phyloP scores from a whole-genome alignment of 1,140 invertebrate species.

The Atopsyche davidsoni region DNA sequence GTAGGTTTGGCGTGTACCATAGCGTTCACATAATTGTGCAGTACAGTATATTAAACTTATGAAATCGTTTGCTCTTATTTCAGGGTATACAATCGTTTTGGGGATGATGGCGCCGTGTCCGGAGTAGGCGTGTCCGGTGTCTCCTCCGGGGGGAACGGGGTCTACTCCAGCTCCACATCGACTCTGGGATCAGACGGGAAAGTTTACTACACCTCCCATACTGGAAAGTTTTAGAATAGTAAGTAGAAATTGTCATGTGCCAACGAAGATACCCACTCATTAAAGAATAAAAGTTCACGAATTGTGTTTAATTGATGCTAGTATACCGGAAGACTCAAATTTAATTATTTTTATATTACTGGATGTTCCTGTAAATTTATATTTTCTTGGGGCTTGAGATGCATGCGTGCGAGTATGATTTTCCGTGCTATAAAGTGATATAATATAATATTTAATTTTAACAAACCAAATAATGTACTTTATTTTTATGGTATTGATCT shows the following conservation, averaged over 20 bases:
- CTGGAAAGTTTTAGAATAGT: conserved; percentile 29
- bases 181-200: conserved; percentile 22
- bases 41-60: background rate
- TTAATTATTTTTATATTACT: too few relatives aligned
- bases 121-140: conserved; percentile 20
- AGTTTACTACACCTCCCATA: conserved; percentile 25
- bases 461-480: conserved; percentile 28
- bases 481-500: conserved; percentile 7
- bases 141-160: conserved; percentile 24
- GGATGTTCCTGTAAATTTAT: too few relatives aligned
- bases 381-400: too few relatives aligned
- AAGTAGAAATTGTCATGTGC: too few relatives aligned
- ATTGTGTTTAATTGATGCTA: too few relatives aligned
- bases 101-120: conserved; percentile 18
- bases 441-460: conserved; percentile 21
- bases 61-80: conserved; percentile 8
- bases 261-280: too few relatives aligned
- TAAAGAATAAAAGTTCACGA: too few relatives aligned
- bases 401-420: too few relatives aligned
- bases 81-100: conserved; percentile 23
- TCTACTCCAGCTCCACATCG: conserved; percentile 25
- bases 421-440: conserved; percentile 10
- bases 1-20: too few relatives aligned
- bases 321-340: too few relatives aligned
- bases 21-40: too few relatives aligned